phyloP scores from a whole-genome alignment of 2,113 vertebrate species.

The Acinonyx jubatus region DNA sequence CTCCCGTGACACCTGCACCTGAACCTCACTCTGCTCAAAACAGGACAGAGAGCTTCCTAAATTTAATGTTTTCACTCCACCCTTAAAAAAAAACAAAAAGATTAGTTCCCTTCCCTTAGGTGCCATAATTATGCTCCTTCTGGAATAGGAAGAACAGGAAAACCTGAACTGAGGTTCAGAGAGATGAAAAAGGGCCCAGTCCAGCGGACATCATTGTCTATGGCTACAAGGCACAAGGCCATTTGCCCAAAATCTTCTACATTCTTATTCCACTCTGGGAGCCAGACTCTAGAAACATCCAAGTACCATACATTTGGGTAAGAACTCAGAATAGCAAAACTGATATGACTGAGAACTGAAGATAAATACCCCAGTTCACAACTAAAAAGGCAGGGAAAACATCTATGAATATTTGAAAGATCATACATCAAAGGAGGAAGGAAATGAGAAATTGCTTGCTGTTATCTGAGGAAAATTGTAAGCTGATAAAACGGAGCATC shows the following conservation, averaged over 20 bases:
- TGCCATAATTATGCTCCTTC: neutral
- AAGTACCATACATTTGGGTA: conserved; percentile 14
- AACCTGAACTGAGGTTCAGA: neutral
- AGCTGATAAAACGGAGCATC: conserved; percentile 37
- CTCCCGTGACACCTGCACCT: neutral
- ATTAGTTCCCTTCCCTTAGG: neutral
- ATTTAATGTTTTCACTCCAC: neutral
- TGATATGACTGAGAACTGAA: conserved; percentile 44
- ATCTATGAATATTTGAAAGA: conserved; percentile 75
- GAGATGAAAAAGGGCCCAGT: neutral
- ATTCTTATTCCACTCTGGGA: neutral
- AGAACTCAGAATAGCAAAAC: conserved; percentile 54
- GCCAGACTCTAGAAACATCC: neutral
- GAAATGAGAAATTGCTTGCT: conserved; percentile 67
- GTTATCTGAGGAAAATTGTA: conserved; percentile 49
- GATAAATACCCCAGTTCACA: conserved; percentile 51
- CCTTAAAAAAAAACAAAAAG: neutral
- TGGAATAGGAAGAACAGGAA: neutral
- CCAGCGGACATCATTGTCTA: neutral
- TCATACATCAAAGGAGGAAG: conserved; percentile 60
- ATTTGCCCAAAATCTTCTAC: neutral
- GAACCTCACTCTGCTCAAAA: neutral
- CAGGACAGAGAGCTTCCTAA: neutral
- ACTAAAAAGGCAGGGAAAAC: conserved; percentile 37
- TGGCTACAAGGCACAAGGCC: neutral